Conservation (phyloP, 1,140 invertebrate genomes). For the Zeugodacus cucurbitae region DNA sequence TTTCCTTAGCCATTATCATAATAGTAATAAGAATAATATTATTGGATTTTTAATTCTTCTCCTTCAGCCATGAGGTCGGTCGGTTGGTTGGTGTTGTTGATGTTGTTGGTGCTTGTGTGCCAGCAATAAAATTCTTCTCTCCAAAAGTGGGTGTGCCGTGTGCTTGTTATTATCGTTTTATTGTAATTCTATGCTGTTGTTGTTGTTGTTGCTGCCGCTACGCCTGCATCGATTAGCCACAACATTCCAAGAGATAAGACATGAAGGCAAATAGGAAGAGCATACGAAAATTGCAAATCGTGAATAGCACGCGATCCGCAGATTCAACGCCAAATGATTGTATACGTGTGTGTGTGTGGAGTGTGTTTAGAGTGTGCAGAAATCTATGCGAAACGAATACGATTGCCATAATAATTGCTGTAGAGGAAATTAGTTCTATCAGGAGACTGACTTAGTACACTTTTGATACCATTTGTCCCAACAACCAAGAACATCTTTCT, state of each 20-base stretch:
- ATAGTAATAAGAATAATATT: conserved; percentile 34
- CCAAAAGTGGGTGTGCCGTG: conserved; percentile 43
- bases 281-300: conserved; percentile 22
- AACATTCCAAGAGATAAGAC: conserved; percentile 22
- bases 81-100: background rate
- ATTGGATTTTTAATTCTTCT: conserved; percentile 47
- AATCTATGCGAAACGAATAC: background rate
- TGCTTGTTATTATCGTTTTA: conserved; percentile 47
- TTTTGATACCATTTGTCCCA: too few relatives aligned
- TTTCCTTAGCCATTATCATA: conserved; percentile 22
- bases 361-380: background rate
- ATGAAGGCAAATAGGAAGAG: conserved; percentile 22
- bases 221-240: conserved; percentile 33
- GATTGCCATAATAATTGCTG: too few relatives aligned
- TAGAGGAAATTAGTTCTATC: too few relatives aligned
- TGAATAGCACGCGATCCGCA: conserved; percentile 13
- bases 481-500: too few relatives aligned
- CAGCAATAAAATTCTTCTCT: conserved; percentile 35
- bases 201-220: background rate
- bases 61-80: background rate
- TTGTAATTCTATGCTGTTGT: conserved; percentile 41
- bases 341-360: background rate
- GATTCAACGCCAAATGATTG: background rate
- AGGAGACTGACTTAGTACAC: too few relatives aligned
- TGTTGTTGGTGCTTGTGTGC: conserved; percentile 34